These are phyloP conservation scores for Chrysaora quinquecirrha DNA, from an alignment of 30 jellyfish, hydroid and myxozoan species.

Conservation along the genomic window DNA sequence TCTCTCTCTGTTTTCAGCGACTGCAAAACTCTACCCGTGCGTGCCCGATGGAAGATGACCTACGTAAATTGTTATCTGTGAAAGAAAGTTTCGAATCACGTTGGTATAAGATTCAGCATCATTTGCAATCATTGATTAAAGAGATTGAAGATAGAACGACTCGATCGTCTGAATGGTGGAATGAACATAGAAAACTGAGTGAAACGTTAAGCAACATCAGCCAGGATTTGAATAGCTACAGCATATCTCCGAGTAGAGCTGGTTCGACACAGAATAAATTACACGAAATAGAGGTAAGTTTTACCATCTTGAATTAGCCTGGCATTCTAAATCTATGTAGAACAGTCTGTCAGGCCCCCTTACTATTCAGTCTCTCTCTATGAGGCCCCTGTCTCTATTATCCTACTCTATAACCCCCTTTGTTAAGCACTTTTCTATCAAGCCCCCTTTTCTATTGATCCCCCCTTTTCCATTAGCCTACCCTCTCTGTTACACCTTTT, in stretches of 20 bases:
- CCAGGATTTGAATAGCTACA: not conserved
- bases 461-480: not conserved
- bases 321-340: too few relatives aligned
- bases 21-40: slow-evolving; percentile 80
- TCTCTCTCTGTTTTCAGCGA: slow-evolving; percentile 27
- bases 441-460: not conserved
- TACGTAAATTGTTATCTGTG: slow-evolving; percentile 49
- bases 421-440: not conserved
- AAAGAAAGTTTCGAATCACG: slow-evolving; percentile 84
- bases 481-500: too few relatives aligned
- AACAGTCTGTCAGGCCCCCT: too few relatives aligned
- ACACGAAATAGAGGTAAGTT: not conserved
- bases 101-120: slow-evolving; percentile 59
- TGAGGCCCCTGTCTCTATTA: not conserved
- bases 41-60: slow-evolving; percentile 79
- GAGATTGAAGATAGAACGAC: slow-evolving; percentile 32
- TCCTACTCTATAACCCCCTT: not conserved
- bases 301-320: too few relatives aligned
- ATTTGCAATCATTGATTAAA: slow-evolving; percentile 22
- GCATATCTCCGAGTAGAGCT: not conserved
- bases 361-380: not conserved
- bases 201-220: not conserved
- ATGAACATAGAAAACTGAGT: slow-evolving; percentile 10
- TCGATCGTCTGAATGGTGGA: slow-evolving; percentile 21
- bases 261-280: not conserved